Conservation (phyloP, 2,797 vertebrate species). For the Ctenopoma multispine region DNA sequence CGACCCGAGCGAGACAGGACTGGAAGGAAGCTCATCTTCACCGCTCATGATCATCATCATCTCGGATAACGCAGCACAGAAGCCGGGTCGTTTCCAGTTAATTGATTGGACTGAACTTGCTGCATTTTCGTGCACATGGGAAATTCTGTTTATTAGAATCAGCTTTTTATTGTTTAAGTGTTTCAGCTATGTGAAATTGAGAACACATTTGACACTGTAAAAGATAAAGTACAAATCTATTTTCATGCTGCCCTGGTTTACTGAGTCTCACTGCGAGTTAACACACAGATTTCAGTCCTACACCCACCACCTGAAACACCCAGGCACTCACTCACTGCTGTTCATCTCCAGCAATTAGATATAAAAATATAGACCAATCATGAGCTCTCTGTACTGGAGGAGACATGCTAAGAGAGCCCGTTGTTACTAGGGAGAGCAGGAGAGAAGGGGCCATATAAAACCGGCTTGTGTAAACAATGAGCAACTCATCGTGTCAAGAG, state of each 20-base stretch:
- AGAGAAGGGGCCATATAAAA: constrained; percentile 50
- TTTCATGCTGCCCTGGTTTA: constrained; percentile 57
- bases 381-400: constrained; percentile 58
- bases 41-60: too few relatives aligned
- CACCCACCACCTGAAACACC: constrained; percentile 73
- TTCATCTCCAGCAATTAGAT: constrained; percentile 84
- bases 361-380: constrained; percentile 87
- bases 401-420: constrained; percentile 69
- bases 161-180: too few relatives aligned
- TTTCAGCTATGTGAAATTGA: not conserved
- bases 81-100: too few relatives aligned
- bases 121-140: too few relatives aligned
- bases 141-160: too few relatives aligned
- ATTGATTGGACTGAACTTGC: too few relatives aligned
- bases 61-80: not conserved
- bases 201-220: constrained; percentile 8
- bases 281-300: constrained; percentile 66
- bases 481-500: constrained; percentile 57
- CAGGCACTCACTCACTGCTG: constrained; percentile 66
- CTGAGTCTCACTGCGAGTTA: constrained; percentile 50
- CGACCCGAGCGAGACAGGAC: constrained; percentile 5
- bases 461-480: constrained; percentile 62
- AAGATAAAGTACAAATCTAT: constrained; percentile 21
- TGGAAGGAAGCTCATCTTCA: constrained; percentile 24
- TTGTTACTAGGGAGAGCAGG: constrained; percentile 83